Conservation (phyloP, 2,113 vertebrate species). For the Actenoides lindsayi region DNA sequence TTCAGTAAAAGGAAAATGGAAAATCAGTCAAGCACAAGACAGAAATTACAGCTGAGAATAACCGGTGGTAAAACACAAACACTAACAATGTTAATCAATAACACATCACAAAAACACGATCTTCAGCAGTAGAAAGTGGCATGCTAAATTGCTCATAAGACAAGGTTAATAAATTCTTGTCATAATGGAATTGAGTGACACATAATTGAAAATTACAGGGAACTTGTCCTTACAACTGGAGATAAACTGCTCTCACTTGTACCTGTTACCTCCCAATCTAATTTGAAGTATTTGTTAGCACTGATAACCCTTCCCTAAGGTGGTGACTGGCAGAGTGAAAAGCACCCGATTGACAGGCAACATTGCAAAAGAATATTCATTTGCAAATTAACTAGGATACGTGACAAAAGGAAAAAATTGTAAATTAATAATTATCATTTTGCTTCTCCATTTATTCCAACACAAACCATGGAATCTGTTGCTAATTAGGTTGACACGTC, state of each 20-base stretch:
- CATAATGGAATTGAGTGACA: slow-evolving; percentile 1
- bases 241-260: not conserved
- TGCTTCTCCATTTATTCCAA: not conserved
- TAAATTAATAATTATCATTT: not conserved
- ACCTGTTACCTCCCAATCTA: not conserved
- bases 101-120: not conserved
- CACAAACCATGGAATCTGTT: not conserved
- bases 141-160: not conserved
- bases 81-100: not conserved
- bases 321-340: not conserved
- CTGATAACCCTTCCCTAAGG: slow-evolving; percentile 14
- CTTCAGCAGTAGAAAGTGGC: not conserved
- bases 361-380: not conserved
- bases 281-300: slow-evolving; percentile 31
- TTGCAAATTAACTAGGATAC: not conserved
- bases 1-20: not conserved
- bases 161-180: slow-evolving; percentile 14
- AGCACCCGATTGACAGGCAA: not conserved
- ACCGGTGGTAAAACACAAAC: not conserved
- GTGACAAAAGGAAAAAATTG: not conserved
- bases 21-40: not conserved
- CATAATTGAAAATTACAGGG: not conserved
- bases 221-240: not conserved
- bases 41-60: not conserved
- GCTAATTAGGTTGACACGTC: not conserved